Base-by-base conservation (phyloP, 1,140 invertebrate species). In the Drosophila seguyi region DNA sequence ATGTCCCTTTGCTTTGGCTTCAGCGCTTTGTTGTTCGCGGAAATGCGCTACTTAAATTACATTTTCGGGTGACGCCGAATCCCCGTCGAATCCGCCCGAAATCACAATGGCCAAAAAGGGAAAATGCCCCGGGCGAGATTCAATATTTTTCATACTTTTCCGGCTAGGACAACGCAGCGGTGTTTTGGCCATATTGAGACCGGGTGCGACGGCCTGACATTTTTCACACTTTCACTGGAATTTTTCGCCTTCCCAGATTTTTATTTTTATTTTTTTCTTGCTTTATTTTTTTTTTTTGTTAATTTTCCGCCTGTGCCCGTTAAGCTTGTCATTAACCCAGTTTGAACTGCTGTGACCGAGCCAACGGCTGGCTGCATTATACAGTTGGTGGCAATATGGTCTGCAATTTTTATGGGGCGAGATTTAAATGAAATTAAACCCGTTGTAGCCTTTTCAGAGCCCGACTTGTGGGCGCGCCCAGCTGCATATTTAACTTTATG, bases 271-370 rank as follows among this genome's bases (percentile, higher is more conserved):
- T 20, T 44, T n/a, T 31, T 36, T 16, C 25, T 25, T 29, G 18
- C 10, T 8, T 27, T 52, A 53, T 76, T 75, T 66, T 63, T 81
- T 65, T 57, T 86, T 78, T 79, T 72, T n/a, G n/a, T n/a, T 79
- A 85, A 90, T 90, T 90, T 90, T 90, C 81, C 85, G 78, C 78
- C 81, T 68, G 69, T 39, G 57, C 38, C 74, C 81, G 81, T 90
- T 90, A 85, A 90, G 86, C 86, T 81, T 81, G 85, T 90, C 85
- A 90, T 90, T 90, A 90, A 90, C 85, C 85, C 86, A 90, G 86
- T 90, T 90, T 85, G 74, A 90, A 76, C 81, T 52, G 66, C 77
- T 75, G 72, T 45, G 61, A 58, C 57, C 36, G 52, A 45, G 56
- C 36, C 34, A 11, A 36, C 25, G 29, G 42, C 38, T 31, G 29